Evolutionary conservation across 2,113 vertebrate species (phyloP), one percentile per base, ranked within the genome.

Genomic region (Pollachius pollachius): DNA sequence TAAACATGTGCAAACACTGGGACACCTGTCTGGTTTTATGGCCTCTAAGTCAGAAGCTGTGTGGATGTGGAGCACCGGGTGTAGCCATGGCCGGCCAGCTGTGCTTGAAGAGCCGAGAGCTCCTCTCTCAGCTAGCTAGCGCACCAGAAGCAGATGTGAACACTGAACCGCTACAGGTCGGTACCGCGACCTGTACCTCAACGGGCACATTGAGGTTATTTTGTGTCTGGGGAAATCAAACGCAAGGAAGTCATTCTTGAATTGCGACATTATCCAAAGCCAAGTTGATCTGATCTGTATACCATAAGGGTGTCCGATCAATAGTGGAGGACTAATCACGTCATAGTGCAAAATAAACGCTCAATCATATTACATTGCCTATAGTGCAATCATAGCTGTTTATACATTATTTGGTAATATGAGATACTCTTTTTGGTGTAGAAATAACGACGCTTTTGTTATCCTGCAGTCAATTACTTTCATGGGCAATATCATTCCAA

Each of bases 101-200:
- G 81, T 62, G 64, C 75, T 73, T 65, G 67, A 67, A 69, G 65
- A 71, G 63, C 71, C 78, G 41, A 59, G 58, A 15, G 71, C 60
- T 65, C 81, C 67, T 60, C 74, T 75, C 68, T 73, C 80, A 72
- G 71, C 17, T 13, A 48, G 30, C 41, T n/a, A 67, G 72, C 57
- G 57, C 12, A 23, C 41, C 1, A 1, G 68, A 69, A 85, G 88
- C 89, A 90, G 85, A 89, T 89, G 89, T 87, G 83, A 73, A 48
- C 41, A 48, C 41, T 48, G 41, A 48, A 48, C 69, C 65, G n/a
- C 17, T 52, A 68, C 74, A 75, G 48, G 75, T 74, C 81, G 72
- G 62, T 80, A 79, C 62, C 63, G 70, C 56, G 64, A 57, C 56
- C 70, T 27, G 65, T 52, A 25, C 59, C 62, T 15, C 71, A 70